Percentiles rank a stretch among this genome's conserved stretches.
phyloP scores from a whole-genome alignment of 2,888 invertebrate species.

The Heliconius hortense region DNA sequence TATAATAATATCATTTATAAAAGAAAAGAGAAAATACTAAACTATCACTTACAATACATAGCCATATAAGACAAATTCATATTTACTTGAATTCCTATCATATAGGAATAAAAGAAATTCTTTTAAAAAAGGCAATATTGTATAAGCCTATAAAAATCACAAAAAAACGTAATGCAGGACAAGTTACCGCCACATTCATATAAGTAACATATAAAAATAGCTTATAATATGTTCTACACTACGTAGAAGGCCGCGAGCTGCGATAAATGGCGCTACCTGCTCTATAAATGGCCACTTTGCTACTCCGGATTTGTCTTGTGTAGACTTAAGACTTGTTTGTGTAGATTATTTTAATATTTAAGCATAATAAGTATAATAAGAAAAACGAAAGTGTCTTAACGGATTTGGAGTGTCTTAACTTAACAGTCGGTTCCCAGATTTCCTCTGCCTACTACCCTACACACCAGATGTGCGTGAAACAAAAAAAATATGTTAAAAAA shows the following conservation, averaged over 20 bases:
- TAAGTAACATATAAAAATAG: constrained; percentile 25
- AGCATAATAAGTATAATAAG: no score
- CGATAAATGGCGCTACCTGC: constrained; percentile 29
- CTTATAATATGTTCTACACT: constrained; percentile 5
- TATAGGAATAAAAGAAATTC: constrained; percentile 6
- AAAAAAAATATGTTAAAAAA: no score
- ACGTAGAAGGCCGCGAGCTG: constrained; percentile 33
- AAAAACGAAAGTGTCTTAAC: no score
- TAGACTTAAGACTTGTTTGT: constrained; percentile 6
- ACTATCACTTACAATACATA: background rate
- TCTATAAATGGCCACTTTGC: constrained; percentile 26
- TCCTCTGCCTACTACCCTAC: no score
- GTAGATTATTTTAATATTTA: background rate
- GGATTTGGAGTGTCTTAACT: no score
- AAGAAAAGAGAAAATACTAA: background rate
- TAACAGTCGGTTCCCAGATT: no score
- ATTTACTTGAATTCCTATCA: background rate
- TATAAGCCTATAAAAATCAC: constrained; percentile 8
- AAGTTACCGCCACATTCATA: constrained; percentile 1
- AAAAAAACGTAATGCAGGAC: constrained; percentile 20
- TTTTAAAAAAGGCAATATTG: constrained; percentile 3
- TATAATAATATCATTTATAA: background rate
- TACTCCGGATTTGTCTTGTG: background rate
- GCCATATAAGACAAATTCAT: background rate
- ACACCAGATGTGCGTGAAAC: no score